Base-by-base conservation (phyloP, 2,888 invertebrate species). In the Caenorhabditis sp. region DNA sequence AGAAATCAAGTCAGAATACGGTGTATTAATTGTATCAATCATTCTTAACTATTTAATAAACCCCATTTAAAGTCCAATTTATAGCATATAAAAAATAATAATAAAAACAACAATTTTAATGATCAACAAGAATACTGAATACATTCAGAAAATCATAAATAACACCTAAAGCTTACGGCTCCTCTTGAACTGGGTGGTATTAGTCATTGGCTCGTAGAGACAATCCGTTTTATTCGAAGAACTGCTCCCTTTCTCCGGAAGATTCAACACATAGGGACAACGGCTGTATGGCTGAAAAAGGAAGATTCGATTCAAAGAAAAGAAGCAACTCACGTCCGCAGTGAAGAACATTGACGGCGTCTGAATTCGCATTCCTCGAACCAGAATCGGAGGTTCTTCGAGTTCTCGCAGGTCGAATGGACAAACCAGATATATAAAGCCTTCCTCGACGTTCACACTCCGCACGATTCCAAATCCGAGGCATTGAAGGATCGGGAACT, bases 381-480 rank as follows among this genome's bases (percentile, higher is more conserved):
- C 81, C n/a, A 81, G 51, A 2, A 81, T 1, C 2, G 81, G 81
- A 0, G 70, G 50, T 51, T 76, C 81, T 15, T 67, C 70, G 0
- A 81, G 40, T 18, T 65, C 44, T 5, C 51, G 32, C 37, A 81
- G 35, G 58, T 81, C 67, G 9, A 81, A 67, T 9, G 81, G 81
- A 28, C 69, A 55, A 3, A 81, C 65, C 20, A 81, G 40, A 53
- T 58, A 81, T 13, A 81, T 18, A 11, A n/a, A 6, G 3, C 56
- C 26, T 24, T 70, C 61, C 6, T 76, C 65, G 6, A 79, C 47
- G 28, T 28, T 47, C 13, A 71, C 35, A 18, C 58, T 65, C 20
- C 79, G 65, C 18, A 79, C 47, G 8, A 77, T 79, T 47, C 70
- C 80, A 44, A 61, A 82, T 64, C 82, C 82, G 11, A 71, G 40